Evolutionary conservation across 2,888 invertebrate genomes (phyloP), one percentile per base, ranked within the genome.

Genomic region (Rhaphigaster nebulosa): DNA sequence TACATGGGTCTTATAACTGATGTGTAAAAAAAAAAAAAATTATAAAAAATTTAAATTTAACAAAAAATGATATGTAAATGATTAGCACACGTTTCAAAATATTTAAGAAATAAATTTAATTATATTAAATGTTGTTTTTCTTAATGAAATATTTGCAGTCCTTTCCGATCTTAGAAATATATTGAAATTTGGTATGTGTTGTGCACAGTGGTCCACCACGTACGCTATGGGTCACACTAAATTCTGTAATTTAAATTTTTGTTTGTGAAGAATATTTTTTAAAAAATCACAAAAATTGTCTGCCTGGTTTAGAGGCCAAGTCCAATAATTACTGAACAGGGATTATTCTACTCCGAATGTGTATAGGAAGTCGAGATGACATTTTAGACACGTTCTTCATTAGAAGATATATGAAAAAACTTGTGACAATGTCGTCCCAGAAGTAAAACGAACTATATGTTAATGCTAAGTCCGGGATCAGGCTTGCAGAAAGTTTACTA

Each of bases 51-150:
- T 26, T 56, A 56, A 60, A 60, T 12, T 29, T 12, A 60, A 8
- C n/a, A 65, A 65, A 65, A 65, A 34, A 76, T 29, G 29, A 20
- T 20, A 76, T 76, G 70, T 76, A 76, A 76, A 76, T 76, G 70
- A 76, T 38, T 84, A 84, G 84, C 84, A 84, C 84, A 84, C n/a
- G 26, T 45, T 80, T 80, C 34, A 41, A 80, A 80, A 34, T 80
- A 80, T 80, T 41, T 84, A 84, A 84, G 84, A 84, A 84, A 84
- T 84, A 84, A 84, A 84, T 45, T 45, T 84, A 84, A 84, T n/a
- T 45, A 84, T 84, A 84, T 45, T 45, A 5, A 84, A 84, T 45
- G 41, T 15, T 20, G 70, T 76, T 38, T 20, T 29, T 38, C 38
- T 34, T 76, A 0, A 76, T 20, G 23, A 76, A 76, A 76, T 23